Evolutionary conservation across 2,888 invertebrate genomes (phyloP).

Genomic region (Tachina grossa): DNA sequence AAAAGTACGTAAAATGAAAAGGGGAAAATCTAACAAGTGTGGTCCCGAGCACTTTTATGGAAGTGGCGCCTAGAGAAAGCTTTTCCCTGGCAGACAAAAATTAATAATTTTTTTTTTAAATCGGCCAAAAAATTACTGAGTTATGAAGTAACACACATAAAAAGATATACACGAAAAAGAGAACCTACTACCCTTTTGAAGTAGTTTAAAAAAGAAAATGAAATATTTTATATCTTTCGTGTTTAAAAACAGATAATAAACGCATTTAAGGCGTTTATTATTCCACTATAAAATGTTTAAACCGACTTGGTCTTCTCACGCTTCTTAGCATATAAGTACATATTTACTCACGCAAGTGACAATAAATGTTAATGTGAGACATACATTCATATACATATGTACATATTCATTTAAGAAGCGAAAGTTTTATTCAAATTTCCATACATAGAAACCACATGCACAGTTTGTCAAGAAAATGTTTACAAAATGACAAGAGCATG

Average conservation of each 20-base stretch:
- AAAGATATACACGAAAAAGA: too few relatives aligned
- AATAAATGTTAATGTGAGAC: conserved; percentile 22
- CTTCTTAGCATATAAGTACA: neutral
- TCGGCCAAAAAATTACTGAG: neutral
- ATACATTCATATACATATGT: neutral
- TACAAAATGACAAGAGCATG: neutral
- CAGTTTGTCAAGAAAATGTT: neutral
- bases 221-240: neutral
- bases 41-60: too few relatives aligned
- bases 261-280: conserved; percentile 50
- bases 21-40: too few relatives aligned
- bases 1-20: too few relatives aligned
- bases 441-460: neutral
- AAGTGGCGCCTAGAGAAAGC: too few relatives aligned
- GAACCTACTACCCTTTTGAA: too few relatives aligned
- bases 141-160: too few relatives aligned
- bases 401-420: neutral
- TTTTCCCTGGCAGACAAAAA: too few relatives aligned
- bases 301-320: conserved; percentile 3
- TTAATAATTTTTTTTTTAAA: too few relatives aligned
- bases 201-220: neutral
- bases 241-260: conserved; percentile 56
- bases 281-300: conserved; percentile 10
- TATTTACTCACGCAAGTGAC: conserved; percentile 34
- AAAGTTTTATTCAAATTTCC: neutral